Evolutionary conservation across 2,113 vertebrate genomes (phyloP).

Genomic region (Phycodurus eques): DNA sequence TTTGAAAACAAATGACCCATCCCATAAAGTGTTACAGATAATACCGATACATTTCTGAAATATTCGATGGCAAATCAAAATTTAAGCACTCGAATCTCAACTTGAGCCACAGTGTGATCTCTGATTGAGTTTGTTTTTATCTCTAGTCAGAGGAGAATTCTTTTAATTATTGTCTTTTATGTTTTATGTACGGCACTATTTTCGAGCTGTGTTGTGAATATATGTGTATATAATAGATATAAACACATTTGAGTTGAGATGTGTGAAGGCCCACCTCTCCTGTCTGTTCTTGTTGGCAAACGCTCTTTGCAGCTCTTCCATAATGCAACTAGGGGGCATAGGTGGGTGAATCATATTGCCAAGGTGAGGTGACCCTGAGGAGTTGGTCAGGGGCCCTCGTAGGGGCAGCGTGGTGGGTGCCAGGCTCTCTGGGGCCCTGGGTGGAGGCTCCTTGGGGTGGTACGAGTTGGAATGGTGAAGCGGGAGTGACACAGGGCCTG

Average conservation of each 20-base stretch:
- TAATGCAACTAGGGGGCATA: constrained; percentile 93
- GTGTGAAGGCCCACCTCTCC: constrained; percentile 79
- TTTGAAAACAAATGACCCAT: background rate
- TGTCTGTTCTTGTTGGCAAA: constrained; percentile 94
- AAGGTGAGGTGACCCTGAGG: constrained; percentile 85
- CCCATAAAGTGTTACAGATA: background rate
- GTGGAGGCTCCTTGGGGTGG: constrained; percentile 76
- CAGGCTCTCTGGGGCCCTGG: constrained; percentile 73
- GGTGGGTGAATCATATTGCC: constrained; percentile 86
- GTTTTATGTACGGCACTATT: too few species aligned
- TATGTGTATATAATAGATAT: background rate
- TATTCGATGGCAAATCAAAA: background rate
- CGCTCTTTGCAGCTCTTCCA: constrained; percentile 95
- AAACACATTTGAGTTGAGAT: background rate
- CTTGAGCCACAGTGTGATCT: background rate
- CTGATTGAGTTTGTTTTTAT: background rate
- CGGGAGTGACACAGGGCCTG: constrained; percentile 74
- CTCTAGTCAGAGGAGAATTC: background rate
- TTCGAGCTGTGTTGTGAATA: too few species aligned
- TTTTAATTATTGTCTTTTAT: too few species aligned
- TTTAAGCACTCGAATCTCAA: background rate
- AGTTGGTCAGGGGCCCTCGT: constrained; percentile 81
- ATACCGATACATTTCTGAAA: too few species aligned
- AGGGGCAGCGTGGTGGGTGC: constrained; percentile 60
- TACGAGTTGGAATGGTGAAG: constrained; percentile 75